Evolutionary conservation across 2,888 invertebrate genomes (phyloP).

Genomic region (Pseudanteris insignis): DNA sequence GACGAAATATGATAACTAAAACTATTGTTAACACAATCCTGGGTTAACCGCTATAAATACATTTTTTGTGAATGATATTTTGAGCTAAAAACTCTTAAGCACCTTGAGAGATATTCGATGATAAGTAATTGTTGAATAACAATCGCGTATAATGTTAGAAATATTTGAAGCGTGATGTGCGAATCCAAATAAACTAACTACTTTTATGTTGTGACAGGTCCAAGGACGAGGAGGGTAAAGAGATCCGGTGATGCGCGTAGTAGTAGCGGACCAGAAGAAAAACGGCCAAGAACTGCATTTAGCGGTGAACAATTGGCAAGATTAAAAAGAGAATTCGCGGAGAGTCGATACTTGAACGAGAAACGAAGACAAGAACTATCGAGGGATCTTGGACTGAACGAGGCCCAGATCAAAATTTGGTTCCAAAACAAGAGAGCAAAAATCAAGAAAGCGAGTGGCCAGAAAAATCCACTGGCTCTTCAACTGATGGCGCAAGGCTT

Average conservation of each 20-base stretch:
- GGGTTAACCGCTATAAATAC: too few relatives aligned
- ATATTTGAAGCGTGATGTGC: too few relatives aligned
- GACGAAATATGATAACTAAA: too few relatives aligned
- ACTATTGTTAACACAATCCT: too few relatives aligned
- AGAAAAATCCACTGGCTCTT: conserved; percentile 81
- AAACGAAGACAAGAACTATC: conserved; percentile 89
- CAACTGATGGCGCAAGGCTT: conserved; percentile 94
- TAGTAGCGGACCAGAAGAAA: conserved; percentile 74
- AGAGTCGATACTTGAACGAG: conserved; percentile 91
- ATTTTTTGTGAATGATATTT: too few relatives aligned
- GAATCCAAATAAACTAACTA: background rate
- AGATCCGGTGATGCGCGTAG: conserved; percentile 59
- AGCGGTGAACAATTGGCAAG: conserved; percentile 91
- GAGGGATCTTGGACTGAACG: conserved; percentile 88
- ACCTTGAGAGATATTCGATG: too few relatives aligned
- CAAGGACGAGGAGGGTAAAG: conserved; percentile 70
- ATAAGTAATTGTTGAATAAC: too few relatives aligned
- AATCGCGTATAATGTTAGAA: too few relatives aligned
- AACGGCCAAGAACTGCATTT: conserved; percentile 95
- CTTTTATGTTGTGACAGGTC: conserved; percentile 67
- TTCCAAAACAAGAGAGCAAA: conserved; percentile 96
- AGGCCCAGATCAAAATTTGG: conserved; percentile 98
- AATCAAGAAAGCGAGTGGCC: conserved; percentile 80
- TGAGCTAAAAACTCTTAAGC: too few relatives aligned
- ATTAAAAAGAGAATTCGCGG: conserved; percentile 92